Evolutionary conservation across 2,113 vertebrate species (phyloP), one percentile per base, ranked within the genome.

Genomic region (Panthera tigris): DNA sequence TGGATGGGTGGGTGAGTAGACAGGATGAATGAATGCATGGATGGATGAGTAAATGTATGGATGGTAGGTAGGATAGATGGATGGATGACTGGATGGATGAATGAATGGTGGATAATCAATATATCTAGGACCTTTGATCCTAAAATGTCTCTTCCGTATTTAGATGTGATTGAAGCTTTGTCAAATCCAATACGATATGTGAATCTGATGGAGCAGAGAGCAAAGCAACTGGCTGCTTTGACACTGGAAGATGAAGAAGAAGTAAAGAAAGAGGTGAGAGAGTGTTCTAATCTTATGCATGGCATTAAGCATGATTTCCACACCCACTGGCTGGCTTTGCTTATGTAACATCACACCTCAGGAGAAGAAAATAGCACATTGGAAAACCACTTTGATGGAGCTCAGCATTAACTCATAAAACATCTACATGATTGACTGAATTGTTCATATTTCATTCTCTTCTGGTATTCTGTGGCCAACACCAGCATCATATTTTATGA

Each of bases 161-260:
- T 97, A 99, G 99, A 99, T 63, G 99, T 99, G 96, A 99, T 99
- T 1, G 99, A 99, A 98, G 99, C 99, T 39, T 99, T 99, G 98
- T 99, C 99, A 95, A 99, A 99, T 98, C 99, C 99, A n/a, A 99
- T 99, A 95, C 99, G 99, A 95, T 99, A 99, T 0, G 99, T 99
- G 52, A 99, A 99, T 98, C 98, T 99, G 98, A 99, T 99, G 99
- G 99, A 99, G 96, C 99, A 99, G 98, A 99, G 99, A 98, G 99
- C 99, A 88, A 99, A 99, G 97, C 99, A 99, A 83, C 98, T 99
- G 96, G 99, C 99, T 23, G 99, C 99, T 15, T 98, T 99, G 69
- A 99, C 99, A 0, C 97, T 99, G 96, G 99, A 99, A 97, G 99
- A 99, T 95, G 99, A 99, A 92, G 99, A 99, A 96, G 99, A 99